Evolutionary conservation across 2,797 vertebrate genomes (phyloP).

Genomic region (Macropodus opercularis): DNA sequence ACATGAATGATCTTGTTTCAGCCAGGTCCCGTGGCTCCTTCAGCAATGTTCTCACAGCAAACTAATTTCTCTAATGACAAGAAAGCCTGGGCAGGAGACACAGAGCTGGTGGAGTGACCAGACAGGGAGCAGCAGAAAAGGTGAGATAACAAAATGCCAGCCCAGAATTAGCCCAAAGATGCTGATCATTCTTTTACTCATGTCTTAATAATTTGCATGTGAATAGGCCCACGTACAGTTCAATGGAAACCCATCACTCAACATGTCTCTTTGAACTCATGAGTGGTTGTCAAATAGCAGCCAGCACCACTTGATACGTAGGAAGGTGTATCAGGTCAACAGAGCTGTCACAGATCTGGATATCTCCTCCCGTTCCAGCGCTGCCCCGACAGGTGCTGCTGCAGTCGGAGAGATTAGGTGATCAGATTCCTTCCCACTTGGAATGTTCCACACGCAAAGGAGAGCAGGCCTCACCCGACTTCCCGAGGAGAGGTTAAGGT

Average conservation of each 20-base stretch:
- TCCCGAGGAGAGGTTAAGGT: constrained; percentile 55
- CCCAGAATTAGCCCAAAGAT: too few relatives aligned
- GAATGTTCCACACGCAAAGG: constrained; percentile 70
- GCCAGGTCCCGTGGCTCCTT: constrained; percentile 43
- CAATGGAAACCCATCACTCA: constrained; percentile 18
- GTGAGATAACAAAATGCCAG: too few relatives aligned
- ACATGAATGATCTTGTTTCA: constrained; percentile 67
- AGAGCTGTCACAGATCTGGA: constrained; percentile 60
- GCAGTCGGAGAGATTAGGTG: constrained; percentile 71
- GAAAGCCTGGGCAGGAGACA: constrained; percentile 16
- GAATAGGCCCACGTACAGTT: background rate
- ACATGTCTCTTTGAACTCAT: constrained; percentile 31
- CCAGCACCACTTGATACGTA: constrained; percentile 59
- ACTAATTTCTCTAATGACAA: constrained; percentile 5
- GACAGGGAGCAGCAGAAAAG: background rate
- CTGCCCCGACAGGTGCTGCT: constrained; percentile 76
- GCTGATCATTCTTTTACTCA: too few relatives aligned
- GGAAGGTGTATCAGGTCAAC: constrained; percentile 54
- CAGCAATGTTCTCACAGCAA: constrained; percentile 21
- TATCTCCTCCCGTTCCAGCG: constrained; percentile 29
- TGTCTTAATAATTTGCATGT: background rate
- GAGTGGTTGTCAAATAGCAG: constrained; percentile 38
- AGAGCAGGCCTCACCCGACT: constrained; percentile 39
- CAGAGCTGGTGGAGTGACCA: background rate
- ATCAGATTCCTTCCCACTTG: constrained; percentile 72